Evolutionary conservation across 2,797 vertebrate species (phyloP).

Genomic region (Okamejei kenojei): DNA sequence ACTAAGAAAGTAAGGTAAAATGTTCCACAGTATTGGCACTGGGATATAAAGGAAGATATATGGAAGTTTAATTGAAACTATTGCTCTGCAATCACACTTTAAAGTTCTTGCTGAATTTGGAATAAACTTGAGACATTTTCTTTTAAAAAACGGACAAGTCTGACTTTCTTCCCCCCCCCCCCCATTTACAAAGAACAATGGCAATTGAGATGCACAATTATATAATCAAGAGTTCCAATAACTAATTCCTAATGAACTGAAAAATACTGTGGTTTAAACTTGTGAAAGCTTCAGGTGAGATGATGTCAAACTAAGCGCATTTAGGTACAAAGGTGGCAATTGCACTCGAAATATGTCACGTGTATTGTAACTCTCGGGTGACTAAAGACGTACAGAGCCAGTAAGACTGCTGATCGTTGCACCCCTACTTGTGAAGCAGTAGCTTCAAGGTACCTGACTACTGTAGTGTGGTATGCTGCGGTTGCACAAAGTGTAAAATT

Average conservation of each 20-base stretch:
- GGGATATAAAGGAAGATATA: neutral
- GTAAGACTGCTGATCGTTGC: conserved; percentile 7
- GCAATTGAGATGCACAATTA: neutral
- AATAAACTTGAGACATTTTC: neutral
- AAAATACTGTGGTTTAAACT: neutral
- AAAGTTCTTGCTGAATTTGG: neutral
- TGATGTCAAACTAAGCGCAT: conserved; percentile 14
- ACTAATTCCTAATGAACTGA: conserved; percentile 12
- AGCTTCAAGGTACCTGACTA: conserved; percentile 27
- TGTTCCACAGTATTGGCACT: neutral
- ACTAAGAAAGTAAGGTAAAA: neutral
- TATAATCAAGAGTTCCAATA: neutral
- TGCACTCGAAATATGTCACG: conserved; percentile 11
- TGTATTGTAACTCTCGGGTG: neutral
- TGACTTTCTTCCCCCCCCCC: neutral
- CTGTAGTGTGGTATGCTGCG: conserved; percentile 31
- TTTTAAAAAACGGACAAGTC: neutral
- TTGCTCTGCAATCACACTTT: neutral
- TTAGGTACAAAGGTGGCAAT: conserved; percentile 5
- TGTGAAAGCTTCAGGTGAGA: neutral
- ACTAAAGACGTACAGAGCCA: conserved; percentile 10
- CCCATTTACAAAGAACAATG: neutral
- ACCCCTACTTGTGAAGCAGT: conserved; percentile 30
- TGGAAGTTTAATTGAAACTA: neutral
- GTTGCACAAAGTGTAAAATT: conserved; percentile 23